Evolutionary conservation across 2,888 invertebrate genomes (phyloP), one percentile per base, ranked within the genome.

Genomic region (Drosophila mayaguana): DNA sequence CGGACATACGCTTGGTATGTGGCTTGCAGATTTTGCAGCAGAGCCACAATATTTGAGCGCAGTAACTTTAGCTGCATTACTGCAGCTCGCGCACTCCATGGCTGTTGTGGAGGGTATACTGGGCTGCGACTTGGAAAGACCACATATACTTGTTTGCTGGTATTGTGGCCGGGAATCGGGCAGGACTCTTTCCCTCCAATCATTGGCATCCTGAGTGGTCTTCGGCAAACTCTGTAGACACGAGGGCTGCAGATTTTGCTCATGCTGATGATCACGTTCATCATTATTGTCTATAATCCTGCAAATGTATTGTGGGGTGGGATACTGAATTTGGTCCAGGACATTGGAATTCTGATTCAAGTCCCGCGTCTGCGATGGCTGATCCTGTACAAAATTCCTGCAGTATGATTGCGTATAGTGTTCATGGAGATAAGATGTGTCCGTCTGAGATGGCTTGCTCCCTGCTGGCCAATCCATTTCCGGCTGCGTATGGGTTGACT

Each of bases 261-360:
- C 38, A 6, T 20, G n/a, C 16, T 22, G 34, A 34, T 6, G 36
- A 0, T 59, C 25, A 16, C 1, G 16, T 25, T 46, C 25, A 25
- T 59, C 28, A 38, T 16, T 57, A 1, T 57, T n/a, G 14, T 46
- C 36, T 45, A 57, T 4, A 25, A 57, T n/a, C 14, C 48, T 11
- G 20, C 20, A 28, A 2, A 28, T 12, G 18, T 20, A 59, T 20
- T 78, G 56, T 12, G 72, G 55, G 14, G 81, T 71, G 45, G 81
- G 81, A 64, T 80, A 82, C 5, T 40, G 71, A 3, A 74, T 65
- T 7, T 68, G 59, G 11, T 53, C 61, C 56, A 63, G 46, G 2
- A 1, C 22, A 18, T 40, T 8, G 0, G 38, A 22, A 18, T 36
- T 18, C 32, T 16, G 22, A 32, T 22, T 36, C 20, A 51, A 20